A percentile compares a stretch with the other conserved stretches of the same genome.
Evolutionary conservation across 2,888 invertebrate species (phyloP).

Genomic region (Apamea epomidion): DNA sequence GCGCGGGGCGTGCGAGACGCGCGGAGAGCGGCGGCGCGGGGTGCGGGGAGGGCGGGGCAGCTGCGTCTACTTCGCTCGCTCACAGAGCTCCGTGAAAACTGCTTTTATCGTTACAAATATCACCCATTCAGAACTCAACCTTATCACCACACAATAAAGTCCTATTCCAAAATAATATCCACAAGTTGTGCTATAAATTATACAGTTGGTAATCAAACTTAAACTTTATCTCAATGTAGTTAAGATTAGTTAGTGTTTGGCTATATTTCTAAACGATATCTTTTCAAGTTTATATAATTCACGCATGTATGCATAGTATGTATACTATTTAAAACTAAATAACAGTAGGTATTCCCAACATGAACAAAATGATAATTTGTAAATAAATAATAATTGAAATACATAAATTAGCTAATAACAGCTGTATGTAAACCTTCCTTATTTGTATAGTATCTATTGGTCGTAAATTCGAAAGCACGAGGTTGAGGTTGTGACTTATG

Average conservation of each 20-base stretch:
- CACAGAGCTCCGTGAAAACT: constrained; percentile 84
- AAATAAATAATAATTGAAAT: neutral
- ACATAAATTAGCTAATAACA: neutral
- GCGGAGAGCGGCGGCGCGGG: constrained; percentile 70
- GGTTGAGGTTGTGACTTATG: neutral
- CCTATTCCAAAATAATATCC: constrained; percentile 31
- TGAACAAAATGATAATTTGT: neutral
- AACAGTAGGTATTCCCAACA: neutral
- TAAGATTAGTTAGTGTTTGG: constrained; percentile 48
- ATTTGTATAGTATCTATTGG: neutral
- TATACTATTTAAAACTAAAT: neutral
- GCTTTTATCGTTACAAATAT: constrained; percentile 80
- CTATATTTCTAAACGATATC: constrained; percentile 27
- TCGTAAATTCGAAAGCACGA: constrained; percentile 5
- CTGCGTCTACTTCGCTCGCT: constrained; percentile 88
- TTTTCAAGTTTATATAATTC: constrained; percentile 17
- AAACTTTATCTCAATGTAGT: constrained; percentile 30
- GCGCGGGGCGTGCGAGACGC: constrained; percentile 79
- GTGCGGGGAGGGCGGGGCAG: constrained; percentile 79
- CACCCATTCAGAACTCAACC: constrained; percentile 64
- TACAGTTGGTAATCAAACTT: constrained; percentile 45
- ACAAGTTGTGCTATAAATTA: constrained; percentile 54
- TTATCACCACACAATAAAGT: rapidly evolving
- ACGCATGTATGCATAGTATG: constrained; percentile 3
- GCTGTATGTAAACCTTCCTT: neutral